A percentile compares a stretch with the other conserved stretches of the same genome.
Conservation (phyloP, 2,888 invertebrate genomes). For the Eupeodes latifasciatus region DNA sequence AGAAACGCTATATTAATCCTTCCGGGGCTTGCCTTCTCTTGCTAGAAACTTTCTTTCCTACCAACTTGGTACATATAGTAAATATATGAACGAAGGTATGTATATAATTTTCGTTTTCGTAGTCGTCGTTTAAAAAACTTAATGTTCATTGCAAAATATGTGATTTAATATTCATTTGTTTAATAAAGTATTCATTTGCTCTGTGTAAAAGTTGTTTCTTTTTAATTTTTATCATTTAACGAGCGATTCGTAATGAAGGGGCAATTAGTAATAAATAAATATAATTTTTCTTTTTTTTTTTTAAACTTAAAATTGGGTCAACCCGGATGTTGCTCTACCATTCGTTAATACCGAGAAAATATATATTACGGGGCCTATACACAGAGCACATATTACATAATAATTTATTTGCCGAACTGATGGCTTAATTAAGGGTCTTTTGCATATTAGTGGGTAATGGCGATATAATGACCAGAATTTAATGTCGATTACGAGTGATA, state of each 20-base stretch:
- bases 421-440: too few species aligned
- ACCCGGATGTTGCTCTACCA: neutral
- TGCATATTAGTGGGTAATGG: too few species aligned
- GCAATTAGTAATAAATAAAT: slow-evolving; percentile 48
- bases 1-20: slow-evolving; percentile 5
- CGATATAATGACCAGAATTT: too few species aligned
- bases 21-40: neutral
- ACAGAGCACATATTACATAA: too few species aligned
- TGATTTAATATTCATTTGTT: slow-evolving; percentile 38
- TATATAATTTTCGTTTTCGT: neutral
- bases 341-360: too few species aligned
- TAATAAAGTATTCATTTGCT: slow-evolving; percentile 39
- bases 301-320: slow-evolving; percentile 24
- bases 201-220: neutral
- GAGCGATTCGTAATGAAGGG: slow-evolving; percentile 43
- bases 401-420: neutral
- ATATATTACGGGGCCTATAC: too few species aligned
- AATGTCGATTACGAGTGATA: too few species aligned
- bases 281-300: slow-evolving; percentile 45
- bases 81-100: too few species aligned
- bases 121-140: slow-evolving; percentile 14
- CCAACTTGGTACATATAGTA: too few species aligned
- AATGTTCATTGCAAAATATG: slow-evolving; percentile 36
- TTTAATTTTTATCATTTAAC: slow-evolving; percentile 18
- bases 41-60: neutral